These are phyloP conservation scores for Drosophila prostipennis DNA, from an alignment of 2,888 invertebrate species.

Conservation along the genomic window DNA sequence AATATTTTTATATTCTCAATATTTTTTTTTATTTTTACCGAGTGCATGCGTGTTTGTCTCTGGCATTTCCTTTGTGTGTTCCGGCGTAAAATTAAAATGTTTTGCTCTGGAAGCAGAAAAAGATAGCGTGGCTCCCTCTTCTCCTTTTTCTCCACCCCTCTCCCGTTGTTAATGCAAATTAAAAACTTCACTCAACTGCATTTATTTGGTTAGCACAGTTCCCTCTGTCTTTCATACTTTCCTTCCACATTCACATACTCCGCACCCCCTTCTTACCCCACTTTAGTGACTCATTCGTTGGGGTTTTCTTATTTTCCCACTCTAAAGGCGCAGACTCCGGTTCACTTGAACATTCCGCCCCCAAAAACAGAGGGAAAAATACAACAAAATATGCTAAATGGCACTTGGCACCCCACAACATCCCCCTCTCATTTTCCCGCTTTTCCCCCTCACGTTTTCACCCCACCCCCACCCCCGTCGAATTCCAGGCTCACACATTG, in stretches of 20 bases:
- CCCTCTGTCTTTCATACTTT: not conserved
- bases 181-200: conserved; percentile 59
- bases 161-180: conserved; percentile 44
- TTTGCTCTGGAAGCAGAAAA: conserved; percentile 38
- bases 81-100: conserved; percentile 69
- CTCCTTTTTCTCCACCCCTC: too few relatives aligned
- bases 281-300: conserved; percentile 18
- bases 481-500: conserved; percentile 36
- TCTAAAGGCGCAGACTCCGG: conserved; percentile 35
- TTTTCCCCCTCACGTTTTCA: not conserved
- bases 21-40: not conserved
- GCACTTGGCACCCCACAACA: conserved; percentile 49
- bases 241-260: conserved; percentile 1
- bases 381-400: conserved; percentile 71
- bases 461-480: not conserved
- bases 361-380: conserved; percentile 12
- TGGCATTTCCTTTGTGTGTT: conserved; percentile 48
- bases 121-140: conserved; percentile 21
- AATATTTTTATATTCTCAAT: not conserved
- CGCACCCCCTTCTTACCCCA: not conserved
- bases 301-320: conserved; percentile 17
- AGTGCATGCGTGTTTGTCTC: conserved; percentile 5
- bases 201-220: conserved; percentile 49
- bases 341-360: conserved; percentile 22
- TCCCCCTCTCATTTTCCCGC: not conserved